These are phyloP conservation scores for Actinernus sp. DNA, from an alignment of 92 coral and sea anemone genomes.

Conservation along the genomic window DNA sequence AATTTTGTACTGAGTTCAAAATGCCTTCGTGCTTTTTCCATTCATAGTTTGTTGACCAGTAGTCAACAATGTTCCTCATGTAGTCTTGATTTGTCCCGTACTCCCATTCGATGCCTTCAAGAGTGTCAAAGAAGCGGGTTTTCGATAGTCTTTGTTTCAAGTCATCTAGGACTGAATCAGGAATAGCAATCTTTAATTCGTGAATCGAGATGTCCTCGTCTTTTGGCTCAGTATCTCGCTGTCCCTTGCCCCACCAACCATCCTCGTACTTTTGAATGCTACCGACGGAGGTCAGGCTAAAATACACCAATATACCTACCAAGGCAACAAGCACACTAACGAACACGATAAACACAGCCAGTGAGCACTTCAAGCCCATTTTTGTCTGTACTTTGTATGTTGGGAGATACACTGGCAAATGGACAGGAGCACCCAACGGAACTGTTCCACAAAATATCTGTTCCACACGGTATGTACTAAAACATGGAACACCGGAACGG, in stretches of 20 bases:
- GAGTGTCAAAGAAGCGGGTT: constrained; percentile 74
- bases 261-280: constrained; percentile 24
- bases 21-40: constrained; percentile 82
- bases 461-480: too few species aligned
- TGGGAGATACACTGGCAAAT: too few species aligned
- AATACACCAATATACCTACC: constrained; percentile 11
- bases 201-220: constrained; percentile 47
- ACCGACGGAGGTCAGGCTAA: constrained; percentile 1
- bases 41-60: constrained; percentile 82
- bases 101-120: constrained; percentile 85
- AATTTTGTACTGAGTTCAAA: constrained; percentile 75
- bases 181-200: constrained; percentile 50
- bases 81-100: constrained; percentile 79
- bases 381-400: too few species aligned
- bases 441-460: too few species aligned
- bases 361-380: background rate
- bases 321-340: constrained; percentile 27
- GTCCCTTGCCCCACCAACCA: constrained; percentile 89
- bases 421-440: too few species aligned
- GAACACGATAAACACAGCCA: constrained; percentile 6
- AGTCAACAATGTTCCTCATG: constrained; percentile 66
- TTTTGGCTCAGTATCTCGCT: constrained; percentile 4
- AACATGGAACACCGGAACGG: too few species aligned
- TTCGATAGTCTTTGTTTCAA: constrained; percentile 67
- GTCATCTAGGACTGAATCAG: constrained; percentile 65